These are phyloP conservation scores for Strongylocentrotus purpuratus DNA, from an alignment of 35 echinoderm and acorn worm genomes.

Conservation along the genomic window DNA sequence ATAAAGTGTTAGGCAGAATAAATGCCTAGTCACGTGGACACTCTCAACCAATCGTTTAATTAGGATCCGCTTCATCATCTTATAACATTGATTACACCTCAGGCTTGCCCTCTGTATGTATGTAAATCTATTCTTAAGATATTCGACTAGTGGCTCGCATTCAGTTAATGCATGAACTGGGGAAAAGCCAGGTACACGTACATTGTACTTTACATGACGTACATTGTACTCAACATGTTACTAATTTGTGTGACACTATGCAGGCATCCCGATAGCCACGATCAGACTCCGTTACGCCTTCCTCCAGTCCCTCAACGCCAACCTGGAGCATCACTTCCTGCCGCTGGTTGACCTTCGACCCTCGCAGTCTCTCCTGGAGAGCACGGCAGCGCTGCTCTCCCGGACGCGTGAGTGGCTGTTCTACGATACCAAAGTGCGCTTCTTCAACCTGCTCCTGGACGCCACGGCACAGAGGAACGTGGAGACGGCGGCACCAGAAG, in stretches of 20 bases:
- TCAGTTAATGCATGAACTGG: neutral
- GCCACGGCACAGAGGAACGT: slow-evolving; percentile 74
- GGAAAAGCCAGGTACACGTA: neutral
- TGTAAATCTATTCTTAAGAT: no score
- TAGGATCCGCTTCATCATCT: no score
- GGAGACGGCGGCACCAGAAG: slow-evolving; percentile 78
- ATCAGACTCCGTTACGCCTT: slow-evolving; percentile 74
- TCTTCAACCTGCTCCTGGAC: slow-evolving; percentile 72
- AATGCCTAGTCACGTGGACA: no score
- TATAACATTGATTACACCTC: no score
- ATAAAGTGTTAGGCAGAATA: no score
- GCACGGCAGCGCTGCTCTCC: slow-evolving; percentile 69
- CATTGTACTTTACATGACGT: no score
- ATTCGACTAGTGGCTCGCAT: neutral
- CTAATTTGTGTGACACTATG: neutral
- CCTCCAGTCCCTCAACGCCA: slow-evolving; percentile 77
- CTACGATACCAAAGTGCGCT: slow-evolving; percentile 79
- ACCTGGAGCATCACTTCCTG: slow-evolving; percentile 67
- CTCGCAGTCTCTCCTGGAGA: slow-evolving; percentile 56
- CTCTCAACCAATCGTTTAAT: no score
- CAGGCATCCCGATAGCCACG: slow-evolving; percentile 59
- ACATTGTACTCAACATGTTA: neutral
- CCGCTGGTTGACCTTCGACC: slow-evolving; percentile 81
- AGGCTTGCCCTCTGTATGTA: no score
- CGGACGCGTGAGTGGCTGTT: slow-evolving; percentile 54